A percentile compares a stretch with the other conserved stretches of the same genome.
Evolutionary conservation across 2,797 vertebrate species (phyloP).

Genomic region (Anas georgica): DNA sequence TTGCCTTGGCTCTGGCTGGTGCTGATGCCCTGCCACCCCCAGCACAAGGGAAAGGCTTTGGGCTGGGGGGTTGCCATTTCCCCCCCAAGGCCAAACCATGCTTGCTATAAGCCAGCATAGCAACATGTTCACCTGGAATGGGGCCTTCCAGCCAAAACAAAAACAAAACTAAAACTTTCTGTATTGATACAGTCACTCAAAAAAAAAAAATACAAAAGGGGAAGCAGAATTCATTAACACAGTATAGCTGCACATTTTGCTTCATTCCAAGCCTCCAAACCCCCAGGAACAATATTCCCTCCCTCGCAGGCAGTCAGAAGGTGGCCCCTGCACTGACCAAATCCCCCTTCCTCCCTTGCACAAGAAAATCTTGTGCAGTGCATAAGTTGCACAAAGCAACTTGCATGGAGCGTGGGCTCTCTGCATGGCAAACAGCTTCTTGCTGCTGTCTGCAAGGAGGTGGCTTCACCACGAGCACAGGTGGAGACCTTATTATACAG

Average conservation of each 20-base stretch:
- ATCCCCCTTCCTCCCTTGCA: background rate
- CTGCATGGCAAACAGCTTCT: fast-evolving
- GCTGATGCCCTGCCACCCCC: background rate
- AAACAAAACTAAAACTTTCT: background rate
- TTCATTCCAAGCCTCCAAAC: background rate
- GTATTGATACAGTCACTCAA: background rate
- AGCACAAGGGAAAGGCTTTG: background rate
- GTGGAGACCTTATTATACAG: fast-evolving
- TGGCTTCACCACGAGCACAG: fast-evolving
- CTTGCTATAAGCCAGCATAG: background rate
- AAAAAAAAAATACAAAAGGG: background rate
- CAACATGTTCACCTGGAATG: background rate
- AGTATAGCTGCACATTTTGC: background rate
- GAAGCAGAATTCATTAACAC: background rate
- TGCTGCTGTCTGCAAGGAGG: background rate
- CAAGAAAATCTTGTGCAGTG: fast-evolving
- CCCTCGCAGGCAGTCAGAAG: background rate
- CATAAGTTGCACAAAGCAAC: too few species aligned
- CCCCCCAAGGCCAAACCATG: background rate
- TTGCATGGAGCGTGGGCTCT: background rate
- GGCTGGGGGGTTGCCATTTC: background rate
- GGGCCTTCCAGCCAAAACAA: background rate
- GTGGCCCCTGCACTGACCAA: background rate
- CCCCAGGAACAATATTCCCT: fast-evolving
- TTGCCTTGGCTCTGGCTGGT: fast-evolving